Base-by-base conservation (phyloP, 2,888 invertebrate species). In the Fabriciana adippe region DNA sequence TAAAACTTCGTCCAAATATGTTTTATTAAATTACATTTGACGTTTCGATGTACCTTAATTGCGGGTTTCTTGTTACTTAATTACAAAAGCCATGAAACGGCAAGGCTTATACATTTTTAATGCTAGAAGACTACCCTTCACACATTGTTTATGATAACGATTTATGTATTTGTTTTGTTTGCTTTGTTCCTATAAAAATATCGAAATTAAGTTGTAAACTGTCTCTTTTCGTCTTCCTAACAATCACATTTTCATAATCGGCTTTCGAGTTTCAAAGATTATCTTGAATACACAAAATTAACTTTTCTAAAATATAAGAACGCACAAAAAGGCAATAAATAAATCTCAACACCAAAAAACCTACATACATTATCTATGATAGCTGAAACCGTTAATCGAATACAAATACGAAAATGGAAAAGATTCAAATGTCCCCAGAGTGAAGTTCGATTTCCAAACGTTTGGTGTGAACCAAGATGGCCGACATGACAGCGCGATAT, bases 401-500 rank as follows among this genome's bases (percentile, higher is more conserved):
- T 63, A 45, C 31, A 51, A 55, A 56, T 55, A 54, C 47, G 48
- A 55, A 56, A 60, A 64, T 67, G 50, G 48, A 63, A 64, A 73
- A 71, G 66, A 67, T 67, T 62, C 66, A 65, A 56, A 83, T 79
- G 80, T 89, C 88, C 83, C 88, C 77, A 77, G 74, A 78, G 79
- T 74, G 82, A 81, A 79, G 83, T 86, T 87, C 86, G 87, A 86
- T 88, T 88, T 85, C 85, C 86, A 83, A 89, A 89, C 88, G 87
- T 83, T 89, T 84, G 83, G 85, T 83, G 84, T 81, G 81, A 84
- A 78, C 75, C 85, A 88, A 88, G 84, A 89, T 89, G 89, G 87
- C 76, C 73, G 78, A 81, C 80, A 83, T 81, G 83, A 81, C 82
- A 81, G 80, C 74, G 78, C 85, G 89, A 89, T 89, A 89, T 86